Evolutionary conservation across 2,888 invertebrate genomes (phyloP), one percentile per base, ranked within the genome.

Genomic region (Drosophila nr. perissopoda): DNA sequence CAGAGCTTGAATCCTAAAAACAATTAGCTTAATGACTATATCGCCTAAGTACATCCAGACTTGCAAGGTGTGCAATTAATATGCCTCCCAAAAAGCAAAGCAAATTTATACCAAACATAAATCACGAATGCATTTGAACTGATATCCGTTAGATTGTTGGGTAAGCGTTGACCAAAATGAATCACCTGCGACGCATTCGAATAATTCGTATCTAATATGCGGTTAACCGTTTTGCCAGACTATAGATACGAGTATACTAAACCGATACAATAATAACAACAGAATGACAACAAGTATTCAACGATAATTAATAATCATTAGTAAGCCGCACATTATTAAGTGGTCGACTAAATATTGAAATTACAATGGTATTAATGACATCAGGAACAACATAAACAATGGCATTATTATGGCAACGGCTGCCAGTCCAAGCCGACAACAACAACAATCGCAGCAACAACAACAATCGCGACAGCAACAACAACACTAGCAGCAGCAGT

Each of bases 271-370:
- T 31, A 70, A 46, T 33, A 40, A 21, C 60, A 65, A 56, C 85
- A 58, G 63, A 88, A 75, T 81, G 59, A 73, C 77, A 64, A 79
- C 74, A 69, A 76, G 60, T 77, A 83, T 87, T 78, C 66, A 80
- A 73, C 87, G 83, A 90, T 90, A 87, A 87, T 87, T 87, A 87
- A 87, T 87, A 90, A 90, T 82, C 87, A 87, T 87, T 90, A 90
- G 87, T 75, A 83, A 78, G 89, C 87, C 87, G 87, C 83, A 82
- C 89, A 89, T 83, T 90, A 87, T 90, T 78, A 89, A 90, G 90
- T 87, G 87, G 90, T 82, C 71, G 90, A 89, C 90, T 87, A 87
- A 90, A 90, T 89, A 90, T 87, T 89, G 90, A 87, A 90, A 87
- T 87, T 87, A 83, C 90, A 86, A 78, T 86, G 74, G 79, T 74